Base-by-base conservation (phyloP, 2,113 vertebrate species). In the Pelvicachromis taeniatus region DNA sequence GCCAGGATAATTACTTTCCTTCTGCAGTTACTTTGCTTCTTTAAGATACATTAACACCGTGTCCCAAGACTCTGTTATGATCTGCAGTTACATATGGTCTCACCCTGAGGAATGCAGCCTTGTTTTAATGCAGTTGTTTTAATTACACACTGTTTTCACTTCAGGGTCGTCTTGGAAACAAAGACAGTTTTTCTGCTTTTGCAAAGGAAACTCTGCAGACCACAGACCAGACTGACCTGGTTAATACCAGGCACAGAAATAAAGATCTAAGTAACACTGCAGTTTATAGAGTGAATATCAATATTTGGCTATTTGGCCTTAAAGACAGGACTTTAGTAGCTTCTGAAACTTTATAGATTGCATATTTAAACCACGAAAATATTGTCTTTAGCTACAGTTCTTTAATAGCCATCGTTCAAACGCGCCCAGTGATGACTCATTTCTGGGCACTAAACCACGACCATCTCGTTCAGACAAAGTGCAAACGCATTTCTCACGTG, bases 51-150 rank as follows among this genome's bases (percentile, higher is more conserved):
- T 63, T 31, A 63, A 7, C 59, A n/a, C 58, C 7, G 31, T 63
- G 59, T n/a, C 17, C 10, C 0, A 38, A 63, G 3, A 63, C 31
- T 12, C n/a, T 63, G 58, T 7, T 2, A 26, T 55, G 21, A 0
- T 35, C 31, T n/a, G 31, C 59, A 61, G 31, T 63, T 63, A 35
- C 1, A 35, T 61, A 12, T 61, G 2, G 17, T 35, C 17, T 12
- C 17, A 63, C 31, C 31, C 17, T 63, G 59, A 35, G 59, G 59
- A 63, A 35, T 35, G 31, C 17, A 12, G 11, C 31, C 6, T 9
- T n/a, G 17, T 63, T 10, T 63, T 63, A 63, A 0, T 35, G 31
- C 59, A 35, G 16, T 61, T 19, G 0, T 61, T 61, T 5, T 61
- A 6, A 61, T 35, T 61, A 61, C 29, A 61, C 58, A 7, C 9